Conservation (phyloP, 1,140 invertebrate genomes). For the Apis florea region DNA sequence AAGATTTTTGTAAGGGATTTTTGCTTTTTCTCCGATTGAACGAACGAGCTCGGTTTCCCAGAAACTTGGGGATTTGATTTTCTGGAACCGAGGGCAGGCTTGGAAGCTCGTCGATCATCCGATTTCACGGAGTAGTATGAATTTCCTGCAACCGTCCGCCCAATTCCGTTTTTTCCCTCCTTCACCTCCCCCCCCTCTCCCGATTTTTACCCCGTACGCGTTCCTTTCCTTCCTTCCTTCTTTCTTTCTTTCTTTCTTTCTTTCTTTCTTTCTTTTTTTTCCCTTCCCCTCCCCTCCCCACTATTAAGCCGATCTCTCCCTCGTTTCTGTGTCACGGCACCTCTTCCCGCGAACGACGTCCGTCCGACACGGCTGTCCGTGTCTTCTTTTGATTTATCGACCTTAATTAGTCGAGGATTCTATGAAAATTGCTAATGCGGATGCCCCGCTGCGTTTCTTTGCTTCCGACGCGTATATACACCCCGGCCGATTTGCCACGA, state of each 20-base stretch:
- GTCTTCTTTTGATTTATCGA: slow-evolving; percentile 72
- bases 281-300: background rate
- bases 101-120: slow-evolving; percentile 29
- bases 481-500: slow-evolving; percentile 14
- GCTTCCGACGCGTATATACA: background rate
- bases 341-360: slow-evolving; percentile 36
- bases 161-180: slow-evolving; percentile 21
- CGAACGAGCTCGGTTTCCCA: background rate
- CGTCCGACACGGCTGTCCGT: slow-evolving; percentile 51
- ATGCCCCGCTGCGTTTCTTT: slow-evolving; percentile 12
- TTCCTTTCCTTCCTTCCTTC: background rate
- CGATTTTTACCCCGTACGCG: slow-evolving; percentile 34
- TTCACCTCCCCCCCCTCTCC: too few species aligned
- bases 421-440: slow-evolving; percentile 62
- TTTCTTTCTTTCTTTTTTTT: background rate
- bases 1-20: background rate
- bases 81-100: background rate
- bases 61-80: slow-evolving; percentile 27
- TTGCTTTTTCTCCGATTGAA: background rate
- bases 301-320: slow-evolving; percentile 27
- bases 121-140: slow-evolving; percentile 30
- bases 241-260: background rate
- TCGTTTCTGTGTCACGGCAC: slow-evolving; percentile 13
- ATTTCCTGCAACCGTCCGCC: slow-evolving; percentile 13
- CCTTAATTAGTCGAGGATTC: slow-evolving; percentile 70